Conservation (phyloP, 2,113 vertebrate species). For the Deroptyus accipitrinus region DNA sequence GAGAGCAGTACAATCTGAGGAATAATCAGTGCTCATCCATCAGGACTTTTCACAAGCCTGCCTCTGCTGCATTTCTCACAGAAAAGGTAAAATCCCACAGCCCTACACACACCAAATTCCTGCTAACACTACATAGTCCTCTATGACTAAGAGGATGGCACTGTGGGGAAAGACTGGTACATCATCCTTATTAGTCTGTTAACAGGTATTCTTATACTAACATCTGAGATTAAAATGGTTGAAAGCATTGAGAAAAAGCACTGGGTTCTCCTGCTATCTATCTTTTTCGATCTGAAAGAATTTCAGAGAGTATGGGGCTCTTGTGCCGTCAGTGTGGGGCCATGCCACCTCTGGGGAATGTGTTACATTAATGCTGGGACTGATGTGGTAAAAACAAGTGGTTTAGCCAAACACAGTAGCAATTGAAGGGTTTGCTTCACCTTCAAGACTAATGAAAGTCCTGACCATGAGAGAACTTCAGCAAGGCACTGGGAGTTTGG, state of each 20-base stretch:
- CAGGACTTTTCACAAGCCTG: not conserved
- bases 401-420: not conserved
- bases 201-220: not conserved
- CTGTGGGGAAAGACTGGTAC: not conserved
- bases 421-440: not conserved
- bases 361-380: not conserved
- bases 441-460: not conserved
- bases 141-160: not conserved
- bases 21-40: not conserved
- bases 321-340: rapidly evolving
- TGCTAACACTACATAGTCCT: not conserved
- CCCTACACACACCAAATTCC: not conserved
- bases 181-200: not conserved
- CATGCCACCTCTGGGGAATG: not conserved
- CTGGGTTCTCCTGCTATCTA: not conserved
- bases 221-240: not conserved
- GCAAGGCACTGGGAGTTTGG: not conserved
- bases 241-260: not conserved
- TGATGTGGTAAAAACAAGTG: not conserved
- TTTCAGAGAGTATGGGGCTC: not conserved
- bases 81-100: not conserved
- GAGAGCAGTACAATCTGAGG: constrained; percentile 52
- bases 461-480: not conserved
- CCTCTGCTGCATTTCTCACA: not conserved
- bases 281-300: not conserved